Base-by-base conservation (phyloP, 2,113 vertebrate genomes). In the Catharus minimus region DNA sequence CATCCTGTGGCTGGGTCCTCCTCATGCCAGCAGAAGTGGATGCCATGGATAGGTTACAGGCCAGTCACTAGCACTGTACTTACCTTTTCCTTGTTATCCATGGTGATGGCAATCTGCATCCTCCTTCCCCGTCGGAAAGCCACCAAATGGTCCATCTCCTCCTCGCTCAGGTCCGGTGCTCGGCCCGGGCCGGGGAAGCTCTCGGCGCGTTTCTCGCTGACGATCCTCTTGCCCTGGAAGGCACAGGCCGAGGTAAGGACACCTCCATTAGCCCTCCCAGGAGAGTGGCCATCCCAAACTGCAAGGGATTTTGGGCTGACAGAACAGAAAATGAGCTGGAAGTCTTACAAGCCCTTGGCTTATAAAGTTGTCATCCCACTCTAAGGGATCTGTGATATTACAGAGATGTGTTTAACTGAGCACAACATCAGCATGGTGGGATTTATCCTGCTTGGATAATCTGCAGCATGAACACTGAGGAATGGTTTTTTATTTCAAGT, bases 211-310 rank as follows among this genome's bases (percentile, higher is more conserved):
- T 99, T 98, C 97, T 99, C 98, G 15, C 98, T 98, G 79, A 99
- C 98, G 7, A 98, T 97, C 79, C 98, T 96, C 95, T 98, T 99
- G 91, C 98, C 98, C 99, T 99, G 92, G 55, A 79, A 91, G 64
- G 38, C 56, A 86, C 32, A 41, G 46, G 43, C 47, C 16, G 55
- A 32, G 32, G 84, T 64, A 88, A 38, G 0, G 7, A 33, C 38
- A 41, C 32, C 27, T 28, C 44, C 65, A 6, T 9, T 2, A 36
- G 33, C 49, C 38, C 52, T 43, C 33, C 57, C 8, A 11, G 28
- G 18, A 65, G 43, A 50, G 30, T 1, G 10, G 32, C 52, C 56
- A 33, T 2, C 27, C 57, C 53, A 68, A 13, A 17, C 4, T 24
- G 16, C 49, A 21, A 15, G 36, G 71, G 18, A n/a, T 52, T 68